phyloP scores from a whole-genome alignment of 2,113 vertebrate genomes.

The Ctenodactylus gundi region DNA sequence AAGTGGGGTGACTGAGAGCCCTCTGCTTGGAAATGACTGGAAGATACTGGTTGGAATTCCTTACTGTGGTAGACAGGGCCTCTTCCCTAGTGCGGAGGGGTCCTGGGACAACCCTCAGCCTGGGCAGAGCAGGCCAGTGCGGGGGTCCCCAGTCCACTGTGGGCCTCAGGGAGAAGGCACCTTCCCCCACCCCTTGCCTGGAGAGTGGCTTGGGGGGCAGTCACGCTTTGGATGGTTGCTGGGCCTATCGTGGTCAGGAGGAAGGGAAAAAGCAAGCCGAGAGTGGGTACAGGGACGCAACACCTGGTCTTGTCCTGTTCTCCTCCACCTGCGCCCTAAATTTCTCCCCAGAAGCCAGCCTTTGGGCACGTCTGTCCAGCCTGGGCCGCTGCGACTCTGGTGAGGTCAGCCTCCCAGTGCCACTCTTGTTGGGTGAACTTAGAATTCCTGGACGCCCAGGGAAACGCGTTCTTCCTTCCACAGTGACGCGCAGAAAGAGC shows the following conservation, averaged over 20 bases:
- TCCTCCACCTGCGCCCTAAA: background rate
- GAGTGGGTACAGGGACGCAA: background rate
- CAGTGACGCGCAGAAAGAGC: background rate
- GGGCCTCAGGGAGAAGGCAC: background rate
- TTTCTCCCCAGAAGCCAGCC: background rate
- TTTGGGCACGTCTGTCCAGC: background rate
- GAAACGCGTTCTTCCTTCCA: background rate
- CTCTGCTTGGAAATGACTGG: no score
- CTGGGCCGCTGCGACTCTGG: background rate
- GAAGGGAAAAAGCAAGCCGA: background rate
- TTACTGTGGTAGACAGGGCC: no score
- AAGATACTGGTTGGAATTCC: background rate
- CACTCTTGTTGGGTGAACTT: background rate
- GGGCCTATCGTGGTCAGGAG: background rate
- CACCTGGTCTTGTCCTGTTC: background rate
- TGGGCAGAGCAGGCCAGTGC: accelerated
- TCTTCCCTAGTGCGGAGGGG: no score
- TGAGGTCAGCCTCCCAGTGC: no score
- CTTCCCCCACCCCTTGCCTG: accelerated
- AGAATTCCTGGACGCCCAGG: background rate
- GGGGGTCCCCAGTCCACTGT: no score
- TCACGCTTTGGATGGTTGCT: background rate
- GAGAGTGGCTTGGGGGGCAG: background rate
- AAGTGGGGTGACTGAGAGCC: no score
- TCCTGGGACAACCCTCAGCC: no score